phyloP scores from a whole-genome alignment of 2,797 vertebrate genomes.

The Setipinna tenuifilis region DNA sequence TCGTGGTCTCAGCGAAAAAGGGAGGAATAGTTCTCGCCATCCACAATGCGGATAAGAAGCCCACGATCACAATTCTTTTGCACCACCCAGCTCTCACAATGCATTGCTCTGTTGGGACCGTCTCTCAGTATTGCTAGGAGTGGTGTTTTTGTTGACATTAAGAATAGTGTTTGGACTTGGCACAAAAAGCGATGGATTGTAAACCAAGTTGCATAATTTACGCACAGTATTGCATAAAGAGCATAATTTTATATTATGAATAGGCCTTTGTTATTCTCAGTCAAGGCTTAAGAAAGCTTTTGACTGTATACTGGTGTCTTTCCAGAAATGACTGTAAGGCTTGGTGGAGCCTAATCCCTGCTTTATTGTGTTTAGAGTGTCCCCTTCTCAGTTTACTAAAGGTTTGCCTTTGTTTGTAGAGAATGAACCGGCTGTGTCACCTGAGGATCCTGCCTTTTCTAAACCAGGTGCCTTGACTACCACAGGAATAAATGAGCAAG shows the following conservation, averaged over 20 bases:
- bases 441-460: neutral
- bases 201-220: neutral
- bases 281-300: neutral
- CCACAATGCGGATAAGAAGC: neutral
- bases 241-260: neutral
- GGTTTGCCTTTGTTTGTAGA: neutral
- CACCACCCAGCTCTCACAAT: neutral
- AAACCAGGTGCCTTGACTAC: neutral
- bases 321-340: neutral
- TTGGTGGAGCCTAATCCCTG: neutral
- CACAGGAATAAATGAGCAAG: neutral
- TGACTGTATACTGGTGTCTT: neutral
- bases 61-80: neutral
- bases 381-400: neutral
- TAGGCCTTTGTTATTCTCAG: neutral
- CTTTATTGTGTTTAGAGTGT: neutral
- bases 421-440: neutral
- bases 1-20: neutral
- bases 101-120: neutral
- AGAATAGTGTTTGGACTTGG: neutral
- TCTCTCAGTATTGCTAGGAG: neutral
- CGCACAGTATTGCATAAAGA: neutral
- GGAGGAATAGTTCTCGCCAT: neutral
- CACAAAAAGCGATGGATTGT: neutral
- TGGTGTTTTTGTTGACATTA: neutral